Conservation (phyloP, 2,797 vertebrate genomes). For the Syndactyla subalaris region DNA sequence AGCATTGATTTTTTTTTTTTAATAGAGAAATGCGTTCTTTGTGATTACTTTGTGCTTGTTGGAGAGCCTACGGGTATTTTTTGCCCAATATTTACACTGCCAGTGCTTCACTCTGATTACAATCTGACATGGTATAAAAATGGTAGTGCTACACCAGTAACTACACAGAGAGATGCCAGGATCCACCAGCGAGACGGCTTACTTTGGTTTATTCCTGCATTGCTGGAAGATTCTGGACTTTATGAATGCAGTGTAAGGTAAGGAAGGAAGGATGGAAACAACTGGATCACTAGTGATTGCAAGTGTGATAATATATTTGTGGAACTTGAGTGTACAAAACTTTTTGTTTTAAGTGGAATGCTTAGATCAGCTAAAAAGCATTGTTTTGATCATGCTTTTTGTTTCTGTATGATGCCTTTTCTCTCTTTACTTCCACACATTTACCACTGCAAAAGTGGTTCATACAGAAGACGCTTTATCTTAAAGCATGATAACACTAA, state of each 20-base stretch:
- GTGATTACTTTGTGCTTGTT: constrained; percentile 46
- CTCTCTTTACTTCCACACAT: background rate
- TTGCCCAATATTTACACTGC: constrained; percentile 20
- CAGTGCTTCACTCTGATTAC: background rate
- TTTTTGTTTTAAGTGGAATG: background rate
- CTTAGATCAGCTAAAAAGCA: background rate
- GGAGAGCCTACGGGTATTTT: constrained; percentile 56
- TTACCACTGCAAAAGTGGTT: background rate
- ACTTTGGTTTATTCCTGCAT: constrained; percentile 78
- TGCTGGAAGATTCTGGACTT: constrained; percentile 70
- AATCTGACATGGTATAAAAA: constrained; percentile 72
- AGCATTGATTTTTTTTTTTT: background rate
- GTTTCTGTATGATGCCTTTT: background rate
- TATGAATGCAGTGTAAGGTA: constrained; percentile 76
- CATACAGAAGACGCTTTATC: background rate
- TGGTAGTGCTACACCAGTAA: constrained; percentile 53
- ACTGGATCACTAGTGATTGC: background rate
- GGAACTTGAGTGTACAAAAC: background rate
- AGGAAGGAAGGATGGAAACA: constrained; percentile 13
- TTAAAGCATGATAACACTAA: background rate
- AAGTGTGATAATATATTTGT: background rate
- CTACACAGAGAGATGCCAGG: constrained; percentile 38
- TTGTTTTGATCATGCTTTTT: background rate
- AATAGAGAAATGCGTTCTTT: background rate
- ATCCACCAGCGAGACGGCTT: constrained; percentile 68